phyloP scores from a whole-genome alignment of 1,140 invertebrate species.

The Tribolium madens region DNA sequence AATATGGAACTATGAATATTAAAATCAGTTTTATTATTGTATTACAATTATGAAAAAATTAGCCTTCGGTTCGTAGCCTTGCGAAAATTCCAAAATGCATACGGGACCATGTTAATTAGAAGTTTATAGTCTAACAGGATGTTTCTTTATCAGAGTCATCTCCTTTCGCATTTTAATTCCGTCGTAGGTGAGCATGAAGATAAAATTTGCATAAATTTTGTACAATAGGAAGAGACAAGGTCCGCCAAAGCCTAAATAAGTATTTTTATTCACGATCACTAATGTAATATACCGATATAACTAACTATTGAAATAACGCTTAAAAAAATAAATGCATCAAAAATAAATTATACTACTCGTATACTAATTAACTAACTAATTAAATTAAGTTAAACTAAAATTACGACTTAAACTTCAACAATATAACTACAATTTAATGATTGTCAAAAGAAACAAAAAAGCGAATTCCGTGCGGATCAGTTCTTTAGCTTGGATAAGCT shows the following conservation, averaged over 20 bases:
- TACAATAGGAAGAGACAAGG: neutral
- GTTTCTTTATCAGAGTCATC: conserved; percentile 12
- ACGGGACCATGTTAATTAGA: conserved; percentile 13
- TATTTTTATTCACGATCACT: no score
- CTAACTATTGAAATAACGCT: no score
- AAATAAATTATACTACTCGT: no score
- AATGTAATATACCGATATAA: no score
- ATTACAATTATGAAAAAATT: conserved; percentile 3
- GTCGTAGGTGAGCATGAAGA: neutral
- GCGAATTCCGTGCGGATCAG: no score
- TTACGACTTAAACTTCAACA: no score
- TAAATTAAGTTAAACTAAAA: no score
- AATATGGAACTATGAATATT: conserved; percentile 11
- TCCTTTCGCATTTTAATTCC: neutral
- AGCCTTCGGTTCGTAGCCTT: conserved; percentile 9
- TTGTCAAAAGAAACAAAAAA: no score
- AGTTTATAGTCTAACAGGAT: conserved; percentile 1
- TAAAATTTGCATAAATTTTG: neutral
- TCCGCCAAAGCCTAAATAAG: neutral
- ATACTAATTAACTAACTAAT: no score
- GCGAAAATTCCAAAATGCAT: conserved; percentile 26
- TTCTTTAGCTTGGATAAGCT: no score
- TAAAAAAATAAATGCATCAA: no score
- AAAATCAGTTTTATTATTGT: conserved; percentile 14
- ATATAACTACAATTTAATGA: no score